Base-by-base conservation (phyloP, 2,888 invertebrate genomes). In the Embidobia sp. region DNA sequence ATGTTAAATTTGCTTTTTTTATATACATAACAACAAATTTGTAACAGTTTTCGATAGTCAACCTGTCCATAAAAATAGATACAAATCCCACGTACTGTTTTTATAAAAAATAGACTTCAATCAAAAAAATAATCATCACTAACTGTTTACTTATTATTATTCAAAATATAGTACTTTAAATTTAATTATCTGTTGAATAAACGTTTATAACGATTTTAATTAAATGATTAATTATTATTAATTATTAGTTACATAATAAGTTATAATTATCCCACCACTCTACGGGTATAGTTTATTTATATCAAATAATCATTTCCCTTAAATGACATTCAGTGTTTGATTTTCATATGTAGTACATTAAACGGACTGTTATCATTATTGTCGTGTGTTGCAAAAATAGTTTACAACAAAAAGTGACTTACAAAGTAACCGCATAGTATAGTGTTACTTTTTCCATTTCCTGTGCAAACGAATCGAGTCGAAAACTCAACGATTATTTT, bases 41-140 rank as follows among this genome's bases (percentile, higher is more conserved):
- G n/a, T n/a, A n/a, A n/a, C n/a, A n/a, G n/a, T n/a, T n/a, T n/a
- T n/a, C n/a, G n/a, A n/a, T n/a, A n/a, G n/a, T n/a, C n/a, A n/a
- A n/a, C n/a, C n/a, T n/a, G 5, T 31, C 13, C 42, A 44, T 66
- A 46, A 53, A 66, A 46, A 67, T 64, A 66, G 22, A 66, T 46
- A 48, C 48, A 67, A 57, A 55, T 48, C 16, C 46, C 11, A 37
- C 44, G n/a, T 57, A 44, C 48, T 16, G 16, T 33, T 57, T 49
- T 57, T 4, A 48, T 48, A 57, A 46, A 66, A 67, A 67, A 67
- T 67, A 67, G 46, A 67, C 49, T 22, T 67, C 16, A 67, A 67
- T 67, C 37, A 16, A 67, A 57, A 67, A 67, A 55, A 53, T 51
- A 66, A 37, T 29, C 11, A 48, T 22, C 3, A 8, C 2, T 40